Evolutionary conservation across 2,888 invertebrate species (phyloP).

Genomic region (Lasioglossum morio): DNA sequence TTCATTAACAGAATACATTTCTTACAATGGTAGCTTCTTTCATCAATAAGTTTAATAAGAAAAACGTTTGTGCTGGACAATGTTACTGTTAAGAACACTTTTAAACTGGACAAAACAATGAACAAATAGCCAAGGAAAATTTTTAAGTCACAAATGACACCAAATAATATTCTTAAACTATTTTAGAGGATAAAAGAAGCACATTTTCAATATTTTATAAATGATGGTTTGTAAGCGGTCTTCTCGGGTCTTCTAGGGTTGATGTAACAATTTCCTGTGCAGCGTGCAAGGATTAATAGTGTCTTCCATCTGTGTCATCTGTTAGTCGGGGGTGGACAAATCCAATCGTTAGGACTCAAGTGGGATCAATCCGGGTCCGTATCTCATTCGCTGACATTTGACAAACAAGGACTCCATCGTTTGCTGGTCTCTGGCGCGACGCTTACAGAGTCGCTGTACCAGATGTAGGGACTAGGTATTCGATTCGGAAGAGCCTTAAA

Average conservation of each 20-base stretch:
- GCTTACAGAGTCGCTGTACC: neutral
- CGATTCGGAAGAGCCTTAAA: neutral
- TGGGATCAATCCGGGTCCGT: slow-evolving; percentile 6
- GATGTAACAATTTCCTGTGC: neutral
- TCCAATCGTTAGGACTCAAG: slow-evolving; percentile 11
- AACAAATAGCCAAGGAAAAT: neutral
- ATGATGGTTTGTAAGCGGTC: neutral
- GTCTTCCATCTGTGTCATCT: slow-evolving; percentile 12
- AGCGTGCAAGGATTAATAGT: neutral
- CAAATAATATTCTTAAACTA: neutral
- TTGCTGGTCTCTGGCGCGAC: neutral
- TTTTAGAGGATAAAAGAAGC: neutral
- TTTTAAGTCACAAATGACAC: neutral
- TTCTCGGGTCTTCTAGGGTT: neutral
- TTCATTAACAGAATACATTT: no score
- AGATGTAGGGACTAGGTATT: neutral
- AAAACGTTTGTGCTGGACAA: neutral
- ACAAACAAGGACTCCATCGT: neutral
- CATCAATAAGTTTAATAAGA: no score
- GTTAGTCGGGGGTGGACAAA: slow-evolving; percentile 5
- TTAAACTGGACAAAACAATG: neutral
- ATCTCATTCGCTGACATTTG: neutral
- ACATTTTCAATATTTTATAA: neutral
- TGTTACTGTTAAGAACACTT: neutral
- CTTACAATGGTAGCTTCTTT: no score